A percentile compares a stretch with the other conserved stretches of the same genome.
These are phyloP conservation scores for Amphiura filiformis DNA, from an alignment of 35 echinoderm and acorn worm genomes.

Conservation along the genomic window DNA sequence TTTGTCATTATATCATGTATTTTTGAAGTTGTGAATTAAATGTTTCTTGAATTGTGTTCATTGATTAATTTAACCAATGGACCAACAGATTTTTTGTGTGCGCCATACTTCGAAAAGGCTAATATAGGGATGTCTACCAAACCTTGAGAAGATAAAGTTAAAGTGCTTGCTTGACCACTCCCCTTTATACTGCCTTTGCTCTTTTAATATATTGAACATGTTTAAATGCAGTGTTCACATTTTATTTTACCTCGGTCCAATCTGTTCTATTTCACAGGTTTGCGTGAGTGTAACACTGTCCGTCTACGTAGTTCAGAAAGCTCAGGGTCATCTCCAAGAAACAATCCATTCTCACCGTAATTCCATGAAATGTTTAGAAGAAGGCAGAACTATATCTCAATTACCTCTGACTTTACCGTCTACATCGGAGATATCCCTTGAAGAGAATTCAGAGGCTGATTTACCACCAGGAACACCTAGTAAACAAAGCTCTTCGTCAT, in stretches of 20 bases:
- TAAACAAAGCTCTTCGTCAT: not conserved
- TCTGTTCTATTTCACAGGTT: not conserved
- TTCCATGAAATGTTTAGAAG: not conserved
- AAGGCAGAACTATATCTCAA: not conserved
- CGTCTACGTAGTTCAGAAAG: not conserved
- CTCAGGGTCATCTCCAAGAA: not conserved
- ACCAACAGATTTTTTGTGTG: too few relatives aligned
- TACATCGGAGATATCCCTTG: not conserved
- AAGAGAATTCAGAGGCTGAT: not conserved
- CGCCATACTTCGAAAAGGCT: too few relatives aligned
- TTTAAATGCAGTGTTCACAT: not conserved
- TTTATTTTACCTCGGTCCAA: not conserved
- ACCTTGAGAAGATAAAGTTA: too few relatives aligned
- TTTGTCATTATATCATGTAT: too few relatives aligned
- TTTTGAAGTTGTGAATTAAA: too few relatives aligned
- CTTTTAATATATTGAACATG: too few relatives aligned
- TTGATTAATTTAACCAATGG: too few relatives aligned
- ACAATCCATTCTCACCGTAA: not conserved
- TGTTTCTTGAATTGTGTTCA: too few relatives aligned
- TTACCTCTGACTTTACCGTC: not conserved
- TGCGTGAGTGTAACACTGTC: not conserved
- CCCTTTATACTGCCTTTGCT: too few relatives aligned
- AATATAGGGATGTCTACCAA: too few relatives aligned
- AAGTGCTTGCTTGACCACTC: too few relatives aligned
- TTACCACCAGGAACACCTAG: not conserved